These are phyloP conservation scores for Ecliptopera silaceata DNA, from an alignment of 2,888 invertebrate genomes.

Conservation along the genomic window DNA sequence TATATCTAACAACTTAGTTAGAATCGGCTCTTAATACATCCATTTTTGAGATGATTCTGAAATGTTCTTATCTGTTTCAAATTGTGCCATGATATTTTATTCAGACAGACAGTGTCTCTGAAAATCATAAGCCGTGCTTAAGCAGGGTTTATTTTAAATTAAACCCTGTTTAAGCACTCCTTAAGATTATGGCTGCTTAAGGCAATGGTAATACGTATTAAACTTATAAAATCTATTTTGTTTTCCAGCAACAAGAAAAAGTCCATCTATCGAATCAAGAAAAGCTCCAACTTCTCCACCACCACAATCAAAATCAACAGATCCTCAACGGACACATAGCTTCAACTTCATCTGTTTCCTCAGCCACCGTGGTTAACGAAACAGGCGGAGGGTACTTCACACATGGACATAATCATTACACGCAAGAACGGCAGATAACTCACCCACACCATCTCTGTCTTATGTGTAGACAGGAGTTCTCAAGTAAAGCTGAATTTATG, in stretches of 20 bases:
- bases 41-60: too few relatives aligned
- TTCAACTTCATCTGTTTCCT: conserved; percentile 72
- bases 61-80: too few relatives aligned
- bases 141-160: too few relatives aligned
- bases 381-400: conserved; percentile 71
- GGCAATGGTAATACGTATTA: too few relatives aligned
- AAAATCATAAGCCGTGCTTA: too few relatives aligned
- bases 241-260: conserved; percentile 73
- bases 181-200: too few relatives aligned
- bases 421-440: conserved; percentile 73
- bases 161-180: too few relatives aligned
- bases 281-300: conserved; percentile 74
- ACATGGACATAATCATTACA: conserved; percentile 75
- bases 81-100: too few relatives aligned
- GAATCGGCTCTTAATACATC: too few relatives aligned
- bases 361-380: conserved; percentile 74
- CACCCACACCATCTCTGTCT: conserved; percentile 83
- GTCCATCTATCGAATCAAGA: conserved; percentile 77
- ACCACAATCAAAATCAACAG: conserved; percentile 78
- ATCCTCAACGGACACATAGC: conserved; percentile 75
- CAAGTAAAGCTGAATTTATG: conserved; percentile 87
- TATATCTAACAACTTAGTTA: too few relatives aligned
- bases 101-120: too few relatives aligned
- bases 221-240: too few relatives aligned
- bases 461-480: conserved; percentile 86